phyloP scores from a whole-genome alignment of 2,888 invertebrate species.

The Ennomos erosarius region DNA sequence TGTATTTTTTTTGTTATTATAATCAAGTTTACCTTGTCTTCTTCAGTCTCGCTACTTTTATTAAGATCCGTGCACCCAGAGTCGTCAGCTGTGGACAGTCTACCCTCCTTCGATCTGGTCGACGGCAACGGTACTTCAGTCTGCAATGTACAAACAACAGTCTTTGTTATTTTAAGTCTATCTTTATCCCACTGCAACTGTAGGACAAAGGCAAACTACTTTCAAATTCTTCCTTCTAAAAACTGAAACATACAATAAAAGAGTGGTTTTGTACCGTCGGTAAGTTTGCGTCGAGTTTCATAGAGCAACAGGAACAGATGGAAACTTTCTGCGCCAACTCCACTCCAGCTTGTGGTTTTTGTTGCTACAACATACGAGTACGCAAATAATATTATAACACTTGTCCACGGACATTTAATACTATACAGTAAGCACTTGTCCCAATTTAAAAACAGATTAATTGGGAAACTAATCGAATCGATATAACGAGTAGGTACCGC shows the following conservation, averaged over 20 bases:
- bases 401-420: no score
- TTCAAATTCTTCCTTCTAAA: no score
- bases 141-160: neutral
- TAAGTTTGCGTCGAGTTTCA: conserved; percentile 2
- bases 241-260: no score
- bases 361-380: conserved; percentile 7
- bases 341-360: neutral
- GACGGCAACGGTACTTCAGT: conserved; percentile 1
- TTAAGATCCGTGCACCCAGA: conserved; percentile 61
- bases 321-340: neutral
- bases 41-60: conserved; percentile 42
- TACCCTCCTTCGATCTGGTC: conserved; percentile 12
- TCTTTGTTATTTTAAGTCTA: no score
- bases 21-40: conserved; percentile 45
- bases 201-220: no score
- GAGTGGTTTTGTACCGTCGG: neutral
- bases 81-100: conserved; percentile 52
- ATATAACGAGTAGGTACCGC: no score
- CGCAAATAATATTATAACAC: no score
- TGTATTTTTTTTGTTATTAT: no score
- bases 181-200: no score
- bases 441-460: no score
- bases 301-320: conserved; percentile 8
- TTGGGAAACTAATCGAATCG: no score
- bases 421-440: no score